These are phyloP conservation scores for Butorides virescens DNA, from an alignment of 2,113 vertebrate genomes.

Conservation along the genomic window DNA sequence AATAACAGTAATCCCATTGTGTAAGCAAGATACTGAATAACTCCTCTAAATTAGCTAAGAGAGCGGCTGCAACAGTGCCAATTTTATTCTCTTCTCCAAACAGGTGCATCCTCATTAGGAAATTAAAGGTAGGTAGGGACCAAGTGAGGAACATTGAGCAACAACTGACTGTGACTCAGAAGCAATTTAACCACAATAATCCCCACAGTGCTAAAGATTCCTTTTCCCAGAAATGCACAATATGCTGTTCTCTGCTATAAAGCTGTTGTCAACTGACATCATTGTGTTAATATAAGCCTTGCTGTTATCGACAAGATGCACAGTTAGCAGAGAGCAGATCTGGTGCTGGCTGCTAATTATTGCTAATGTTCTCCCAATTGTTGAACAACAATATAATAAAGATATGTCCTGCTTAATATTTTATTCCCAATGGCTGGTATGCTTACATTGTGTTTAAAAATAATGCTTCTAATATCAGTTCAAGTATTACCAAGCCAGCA, in stretches of 20 bases:
- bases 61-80: not conserved
- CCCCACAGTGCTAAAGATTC: not conserved
- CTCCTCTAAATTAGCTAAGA: not conserved
- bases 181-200: constrained; percentile 23
- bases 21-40: not conserved
- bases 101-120: constrained; percentile 19
- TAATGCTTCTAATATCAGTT: not conserved
- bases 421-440: not conserved
- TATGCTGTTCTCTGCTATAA: constrained; percentile 11
- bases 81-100: not conserved
- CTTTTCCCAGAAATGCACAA: constrained; percentile 1
- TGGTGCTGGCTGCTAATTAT: not conserved
- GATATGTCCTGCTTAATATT: not conserved
- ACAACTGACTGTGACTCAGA: not conserved
- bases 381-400: not conserved
- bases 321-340: not conserved
- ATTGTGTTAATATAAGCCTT: not conserved
- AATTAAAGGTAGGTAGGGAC: not conserved
- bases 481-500: not conserved
- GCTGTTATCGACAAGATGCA: not conserved
- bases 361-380: not conserved
- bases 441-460: not conserved
- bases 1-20: not conserved
- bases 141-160: not conserved
- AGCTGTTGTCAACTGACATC: not conserved